Conservation (phyloP, 1,140 invertebrate genomes). For the Oscheius sp. region DNA sequence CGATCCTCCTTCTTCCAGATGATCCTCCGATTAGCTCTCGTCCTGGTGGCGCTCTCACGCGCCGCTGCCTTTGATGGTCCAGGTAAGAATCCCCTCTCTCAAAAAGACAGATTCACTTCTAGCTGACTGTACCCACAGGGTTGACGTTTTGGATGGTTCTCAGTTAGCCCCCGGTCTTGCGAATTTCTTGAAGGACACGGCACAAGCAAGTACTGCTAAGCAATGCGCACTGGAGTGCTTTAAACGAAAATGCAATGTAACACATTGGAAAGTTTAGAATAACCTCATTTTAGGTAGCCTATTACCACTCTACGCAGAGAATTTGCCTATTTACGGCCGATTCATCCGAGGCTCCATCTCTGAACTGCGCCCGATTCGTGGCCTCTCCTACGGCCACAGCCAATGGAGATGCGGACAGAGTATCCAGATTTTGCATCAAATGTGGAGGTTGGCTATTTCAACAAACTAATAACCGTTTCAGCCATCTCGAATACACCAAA, state of each 20-base stretch:
- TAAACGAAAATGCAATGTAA: background rate
- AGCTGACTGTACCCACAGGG: background rate
- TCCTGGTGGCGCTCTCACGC: background rate
- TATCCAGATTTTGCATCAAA: background rate
- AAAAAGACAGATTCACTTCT: background rate
- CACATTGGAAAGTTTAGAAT: background rate
- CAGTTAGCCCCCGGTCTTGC: background rate
- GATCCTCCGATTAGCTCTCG: background rate
- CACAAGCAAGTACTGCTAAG: background rate
- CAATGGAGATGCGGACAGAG: background rate
- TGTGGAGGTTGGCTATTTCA: background rate
- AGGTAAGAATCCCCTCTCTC: background rate
- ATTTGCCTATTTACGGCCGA: background rate
- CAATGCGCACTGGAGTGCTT: background rate
- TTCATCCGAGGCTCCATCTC: background rate
- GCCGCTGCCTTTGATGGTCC: background rate
- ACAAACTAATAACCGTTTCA: background rate
- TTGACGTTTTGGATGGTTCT: background rate
- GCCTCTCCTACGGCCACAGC: background rate
- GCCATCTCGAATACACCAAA: too few species aligned
- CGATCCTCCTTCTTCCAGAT: background rate
- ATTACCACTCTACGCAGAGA: background rate
- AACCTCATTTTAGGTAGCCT: background rate
- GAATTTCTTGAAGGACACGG: background rate
- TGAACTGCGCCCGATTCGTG: background rate